Base-by-base conservation (phyloP, 2,888 invertebrate species). In the Syrphus vitripennis region DNA sequence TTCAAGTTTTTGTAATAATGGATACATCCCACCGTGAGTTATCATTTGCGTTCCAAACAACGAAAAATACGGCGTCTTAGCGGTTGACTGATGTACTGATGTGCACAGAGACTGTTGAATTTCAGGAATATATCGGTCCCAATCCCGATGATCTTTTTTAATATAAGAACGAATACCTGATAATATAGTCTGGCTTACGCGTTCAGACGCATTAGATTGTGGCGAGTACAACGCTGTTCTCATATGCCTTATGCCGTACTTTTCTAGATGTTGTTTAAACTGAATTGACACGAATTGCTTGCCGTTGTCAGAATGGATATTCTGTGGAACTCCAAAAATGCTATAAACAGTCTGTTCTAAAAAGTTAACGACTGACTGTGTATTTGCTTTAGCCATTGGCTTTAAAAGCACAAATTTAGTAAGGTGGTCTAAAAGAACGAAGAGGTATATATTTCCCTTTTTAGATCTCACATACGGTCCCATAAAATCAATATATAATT, bases 131-230 rank as follows among this genome's bases (percentile, higher is more conserved):
- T 53, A 29, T 16, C 29, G 26, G n/a, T 53, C 53, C 53, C 53
- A 53, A 2, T 53, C 53, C 4, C 71, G 12, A 9, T 87, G 88
- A 34, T 88, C 81, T 0, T 70, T 14, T 7, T 88, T 26, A 0
- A 88, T 1, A 24, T 88, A 83, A 0, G 83, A 59, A 9, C 84
- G 26, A 0, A 91, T 89, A 50, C 89, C 89, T 0, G 90, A n/a
- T n/a, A n/a, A n/a, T n/a, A n/a, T n/a, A n/a, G n/a, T n/a, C n/a
- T n/a, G n/a, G n/a, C n/a, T n/a, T 89, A 89, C 88, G 0, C 90
- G 74, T 74, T 91, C 91, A 0, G 90, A 89, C 4, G 90, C 90
- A 76, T 91, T 91, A 0, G 83, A 79, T 77, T 91, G 91, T 0
- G 90, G 90, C 19, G 89, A 89, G 70, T 91, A 90, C 4, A 67